Evolutionary conservation across 1,140 invertebrate species (phyloP), one percentile per base, ranked within the genome.

Genomic region (Odontomachus brunneus): DNA sequence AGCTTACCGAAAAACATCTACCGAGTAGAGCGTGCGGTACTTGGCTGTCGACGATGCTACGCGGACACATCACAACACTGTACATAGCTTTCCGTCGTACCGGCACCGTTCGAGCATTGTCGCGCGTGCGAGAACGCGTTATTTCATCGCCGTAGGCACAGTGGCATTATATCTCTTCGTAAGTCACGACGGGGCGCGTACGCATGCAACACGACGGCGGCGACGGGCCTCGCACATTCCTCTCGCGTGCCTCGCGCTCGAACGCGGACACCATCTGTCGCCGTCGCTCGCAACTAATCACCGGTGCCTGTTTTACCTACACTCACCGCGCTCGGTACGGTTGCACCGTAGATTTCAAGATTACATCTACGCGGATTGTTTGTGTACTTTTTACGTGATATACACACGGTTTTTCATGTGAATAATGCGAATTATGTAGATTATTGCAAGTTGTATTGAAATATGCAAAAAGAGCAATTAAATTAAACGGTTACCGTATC

Each of bases 1-100:
- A 83, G 91, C 90, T 91, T 72, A 91, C 90, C 90, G 86, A 90
- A 86, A 91, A 89, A 88, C 90, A 91, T 91, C 84, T 90, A 91
- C 87, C 89, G 88, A 69, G 53, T 29, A 75, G 84, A 82, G 71
- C 84, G 84, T 44, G 38, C 38, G 89, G 82, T 88, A 85, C 74
- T 76, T 82, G 81, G 86, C 84, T 67, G 86, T 80, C 62, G 67
- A 84, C 75, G 55, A 29, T 33, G 19, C 62, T 69, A 7, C 49
- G 60, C 73, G 55, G 72, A 76, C 67, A 89, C 84, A 89, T 89
- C 88, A 89, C 88, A 88, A 82, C 75, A 76, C 84, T 75, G 60
- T 73, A 78, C 84, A 80, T 84, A 82, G 80, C 44, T 88, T 62
- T 67, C n/a, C 66, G 48, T 63, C 17, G 29, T 74, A 51, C 15